Evolutionary conservation across 2,797 vertebrate genomes (phyloP).

Genomic region (Sebastes taczanowskii): DNA sequence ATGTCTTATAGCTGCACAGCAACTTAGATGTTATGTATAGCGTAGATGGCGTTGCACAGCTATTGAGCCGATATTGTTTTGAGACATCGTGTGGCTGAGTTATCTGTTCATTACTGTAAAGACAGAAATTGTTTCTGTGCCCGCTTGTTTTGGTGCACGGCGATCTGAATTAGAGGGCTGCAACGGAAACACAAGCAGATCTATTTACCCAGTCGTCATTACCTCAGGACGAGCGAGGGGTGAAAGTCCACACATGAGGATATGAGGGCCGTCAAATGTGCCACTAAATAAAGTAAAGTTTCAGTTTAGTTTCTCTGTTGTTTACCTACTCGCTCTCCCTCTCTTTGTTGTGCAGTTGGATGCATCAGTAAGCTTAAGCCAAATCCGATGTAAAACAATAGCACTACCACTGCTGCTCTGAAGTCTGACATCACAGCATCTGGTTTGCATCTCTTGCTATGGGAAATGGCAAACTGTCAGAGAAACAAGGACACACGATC

Average conservation of each 20-base stretch:
- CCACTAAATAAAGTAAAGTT: neutral
- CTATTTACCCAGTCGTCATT: neutral
- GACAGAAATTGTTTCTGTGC: neutral
- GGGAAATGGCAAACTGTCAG: conserved; percentile 45
- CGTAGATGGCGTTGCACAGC: neutral
- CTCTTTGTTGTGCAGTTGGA: neutral
- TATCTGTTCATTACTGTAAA: conserved; percentile 2
- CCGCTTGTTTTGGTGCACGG: neutral
- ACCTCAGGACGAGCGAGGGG: neutral
- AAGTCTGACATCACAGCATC: conserved; percentile 17
- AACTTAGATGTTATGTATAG: neutral
- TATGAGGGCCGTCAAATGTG: neutral
- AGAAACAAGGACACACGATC: conserved; percentile 39
- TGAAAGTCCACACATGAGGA: neutral
- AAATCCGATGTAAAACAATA: conserved; percentile 29
- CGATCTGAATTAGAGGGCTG: neutral
- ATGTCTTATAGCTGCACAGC: neutral
- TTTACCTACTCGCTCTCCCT: neutral
- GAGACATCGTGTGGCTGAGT: neutral
- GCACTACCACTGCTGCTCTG: neutral
- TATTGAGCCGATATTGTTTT: conserved; percentile 5
- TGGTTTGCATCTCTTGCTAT: conserved; percentile 27
- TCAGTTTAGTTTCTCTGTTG: neutral
- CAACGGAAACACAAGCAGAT: neutral
- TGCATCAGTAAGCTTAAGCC: neutral